Conservation (phyloP, 2,888 invertebrate genomes). For the Pterostichus madidus region DNA sequence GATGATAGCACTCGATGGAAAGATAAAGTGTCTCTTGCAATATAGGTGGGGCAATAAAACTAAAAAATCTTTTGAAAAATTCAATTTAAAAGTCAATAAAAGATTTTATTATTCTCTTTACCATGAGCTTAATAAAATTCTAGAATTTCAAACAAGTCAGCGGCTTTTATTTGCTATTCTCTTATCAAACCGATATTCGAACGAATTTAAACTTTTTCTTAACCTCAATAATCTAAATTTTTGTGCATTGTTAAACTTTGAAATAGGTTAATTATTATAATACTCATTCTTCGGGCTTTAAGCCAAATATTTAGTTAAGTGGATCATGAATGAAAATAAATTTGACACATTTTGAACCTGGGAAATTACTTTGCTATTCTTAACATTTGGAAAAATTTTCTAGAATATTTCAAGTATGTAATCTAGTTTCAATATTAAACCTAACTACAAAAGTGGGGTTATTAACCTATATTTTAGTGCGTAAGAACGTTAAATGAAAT, state of each 20-base stretch:
- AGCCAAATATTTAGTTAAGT: slow-evolving; percentile 38
- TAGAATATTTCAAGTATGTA: too few species aligned
- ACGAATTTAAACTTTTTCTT: not conserved
- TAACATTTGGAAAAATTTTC: not conserved
- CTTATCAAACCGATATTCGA: not conserved
- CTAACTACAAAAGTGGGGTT: too few species aligned
- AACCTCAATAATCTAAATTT: not conserved
- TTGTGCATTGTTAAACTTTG: not conserved
- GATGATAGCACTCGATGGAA: not conserved
- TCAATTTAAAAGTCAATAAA: slow-evolving; percentile 33
- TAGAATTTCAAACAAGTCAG: slow-evolving; percentile 14
- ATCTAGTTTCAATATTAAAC: too few species aligned
- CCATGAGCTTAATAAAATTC: slow-evolving; percentile 13
- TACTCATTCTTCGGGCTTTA: slow-evolving; percentile 28
- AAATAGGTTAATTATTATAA: slow-evolving; percentile 33
- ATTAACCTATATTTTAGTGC: too few species aligned
- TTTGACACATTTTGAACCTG: slow-evolving; percentile 27
- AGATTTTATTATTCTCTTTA: slow-evolving; percentile 17
- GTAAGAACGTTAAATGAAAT: too few species aligned
- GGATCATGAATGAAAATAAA: slow-evolving; percentile 43
- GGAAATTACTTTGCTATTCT: slow-evolving; percentile 10
- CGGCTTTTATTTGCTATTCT: not conserved
- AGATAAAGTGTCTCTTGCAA: not conserved
- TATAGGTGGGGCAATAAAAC: not conserved
- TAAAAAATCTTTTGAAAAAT: slow-evolving; percentile 11